These are phyloP conservation scores for Vicugna pacos DNA, from an alignment of 2,113 vertebrate genomes.

Conservation along the genomic window DNA sequence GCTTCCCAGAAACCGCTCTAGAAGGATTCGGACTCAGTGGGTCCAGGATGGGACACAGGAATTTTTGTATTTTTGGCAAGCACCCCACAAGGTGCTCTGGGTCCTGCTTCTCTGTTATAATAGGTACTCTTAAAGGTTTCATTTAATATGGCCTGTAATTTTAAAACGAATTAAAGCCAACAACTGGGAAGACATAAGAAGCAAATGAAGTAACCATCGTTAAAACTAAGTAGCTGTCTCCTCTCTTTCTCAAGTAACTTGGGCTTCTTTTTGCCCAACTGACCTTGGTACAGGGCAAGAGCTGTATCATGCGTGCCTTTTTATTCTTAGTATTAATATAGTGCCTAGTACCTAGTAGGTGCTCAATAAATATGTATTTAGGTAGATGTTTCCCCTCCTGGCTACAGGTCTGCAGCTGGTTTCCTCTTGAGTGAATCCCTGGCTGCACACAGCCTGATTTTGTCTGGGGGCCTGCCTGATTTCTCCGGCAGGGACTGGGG, in stretches of 20 bases:
- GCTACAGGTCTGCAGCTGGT: background rate
- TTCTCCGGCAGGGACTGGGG: conserved; percentile 30
- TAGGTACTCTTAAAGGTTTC: background rate
- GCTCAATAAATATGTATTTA: background rate
- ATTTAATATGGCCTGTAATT: background rate
- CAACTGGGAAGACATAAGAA: background rate
- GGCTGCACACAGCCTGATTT: conserved; percentile 5
- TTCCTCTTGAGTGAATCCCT: background rate
- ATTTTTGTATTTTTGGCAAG: background rate
- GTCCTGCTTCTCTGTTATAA: background rate
- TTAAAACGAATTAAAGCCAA: background rate
- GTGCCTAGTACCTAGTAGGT: background rate
- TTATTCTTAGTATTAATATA: background rate
- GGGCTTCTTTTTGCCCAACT: background rate
- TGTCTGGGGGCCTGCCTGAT: conserved; percentile 60
- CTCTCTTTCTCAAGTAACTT: background rate
- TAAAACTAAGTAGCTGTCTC: background rate
- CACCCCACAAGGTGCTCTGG: background rate
- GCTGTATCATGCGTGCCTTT: background rate
- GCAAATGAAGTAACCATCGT: background rate
- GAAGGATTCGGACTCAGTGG: background rate
- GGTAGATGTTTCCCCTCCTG: background rate
- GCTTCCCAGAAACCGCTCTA: background rate
- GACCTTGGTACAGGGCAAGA: background rate
- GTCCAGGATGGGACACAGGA: background rate